Evolutionary conservation across 1,140 invertebrate species (phyloP).

Genomic region (Galleria mellonella): DNA sequence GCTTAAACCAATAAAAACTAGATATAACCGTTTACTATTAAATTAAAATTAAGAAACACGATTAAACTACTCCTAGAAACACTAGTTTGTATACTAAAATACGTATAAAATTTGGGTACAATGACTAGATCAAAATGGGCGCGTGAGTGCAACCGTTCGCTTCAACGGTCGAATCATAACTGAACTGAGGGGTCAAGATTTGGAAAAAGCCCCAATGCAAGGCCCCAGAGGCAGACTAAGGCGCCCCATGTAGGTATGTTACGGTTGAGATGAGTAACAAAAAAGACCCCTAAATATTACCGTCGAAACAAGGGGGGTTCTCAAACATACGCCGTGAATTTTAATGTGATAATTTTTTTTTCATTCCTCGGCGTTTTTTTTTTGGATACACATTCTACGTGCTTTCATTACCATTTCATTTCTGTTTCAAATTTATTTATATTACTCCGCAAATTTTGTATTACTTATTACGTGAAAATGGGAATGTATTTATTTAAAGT

Average conservation of each 20-base stretch:
- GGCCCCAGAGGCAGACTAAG: constrained; percentile 44
- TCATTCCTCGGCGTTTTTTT: no score
- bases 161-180: constrained; percentile 64
- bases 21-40: constrained; percentile 34
- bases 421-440: constrained; percentile 5
- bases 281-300: constrained; percentile 70
- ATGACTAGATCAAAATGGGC: constrained; percentile 60
- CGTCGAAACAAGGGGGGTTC: constrained; percentile 29
- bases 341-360: background rate
- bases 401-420: no score
- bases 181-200: constrained; percentile 61
- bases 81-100: constrained; percentile 20
- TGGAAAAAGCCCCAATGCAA: constrained; percentile 48
- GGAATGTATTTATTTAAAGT: background rate
- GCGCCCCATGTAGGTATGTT: constrained; percentile 62
- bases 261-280: constrained; percentile 69
- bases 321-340: constrained; percentile 29
- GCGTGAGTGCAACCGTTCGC: constrained; percentile 54
- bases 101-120: constrained; percentile 47
- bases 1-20: constrained; percentile 30
- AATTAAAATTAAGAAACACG: constrained; percentile 12
- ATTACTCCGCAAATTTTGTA: constrained; percentile 12
- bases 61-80: constrained; percentile 9
- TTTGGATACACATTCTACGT: no score
- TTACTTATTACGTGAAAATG: constrained; percentile 12